Conservation (phyloP, 1,140 invertebrate genomes). For the Drosophila mauritiana region DNA sequence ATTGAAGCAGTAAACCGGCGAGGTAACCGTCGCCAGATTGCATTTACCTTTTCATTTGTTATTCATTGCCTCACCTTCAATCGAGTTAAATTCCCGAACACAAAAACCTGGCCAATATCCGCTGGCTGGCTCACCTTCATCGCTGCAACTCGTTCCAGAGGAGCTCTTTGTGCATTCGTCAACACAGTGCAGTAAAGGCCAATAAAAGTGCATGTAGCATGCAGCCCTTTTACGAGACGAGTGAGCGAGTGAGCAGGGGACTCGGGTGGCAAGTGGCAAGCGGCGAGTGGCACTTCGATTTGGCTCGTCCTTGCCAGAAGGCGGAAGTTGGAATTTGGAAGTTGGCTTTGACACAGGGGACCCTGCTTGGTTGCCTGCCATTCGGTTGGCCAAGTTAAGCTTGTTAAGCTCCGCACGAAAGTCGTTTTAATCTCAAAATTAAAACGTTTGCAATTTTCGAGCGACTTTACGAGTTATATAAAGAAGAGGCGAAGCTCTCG, state of each 20-base stretch:
- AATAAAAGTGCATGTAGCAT: constrained; percentile 81
- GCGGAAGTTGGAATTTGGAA: constrained; percentile 57
- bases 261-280: not conserved
- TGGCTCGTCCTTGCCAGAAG: constrained; percentile 45
- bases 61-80: constrained; percentile 72
- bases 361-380: constrained; percentile 20
- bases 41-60: constrained; percentile 53
- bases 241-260: not conserved
- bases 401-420: constrained; percentile 82
- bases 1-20: constrained; percentile 29
- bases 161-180: constrained; percentile 66
- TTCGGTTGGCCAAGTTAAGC: constrained; percentile 75
- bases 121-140: constrained; percentile 37
- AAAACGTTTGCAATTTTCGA: constrained; percentile 82
- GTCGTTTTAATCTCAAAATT: constrained; percentile 83
- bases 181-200: constrained; percentile 76
- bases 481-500: constrained; percentile 39
- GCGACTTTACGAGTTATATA: constrained; percentile 77
- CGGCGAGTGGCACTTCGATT: too few relatives aligned
- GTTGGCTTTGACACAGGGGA: constrained; percentile 33
- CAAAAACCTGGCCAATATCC: constrained; percentile 63
- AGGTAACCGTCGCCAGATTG: constrained; percentile 40
- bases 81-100: constrained; percentile 60
- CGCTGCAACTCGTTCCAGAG: constrained; percentile 33
- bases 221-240: constrained; percentile 58